A percentile compares a stretch with the other conserved stretches of the same genome.
Conservation (phyloP, 2,113 vertebrate species). For the Choloepus hoffmanni region DNA sequence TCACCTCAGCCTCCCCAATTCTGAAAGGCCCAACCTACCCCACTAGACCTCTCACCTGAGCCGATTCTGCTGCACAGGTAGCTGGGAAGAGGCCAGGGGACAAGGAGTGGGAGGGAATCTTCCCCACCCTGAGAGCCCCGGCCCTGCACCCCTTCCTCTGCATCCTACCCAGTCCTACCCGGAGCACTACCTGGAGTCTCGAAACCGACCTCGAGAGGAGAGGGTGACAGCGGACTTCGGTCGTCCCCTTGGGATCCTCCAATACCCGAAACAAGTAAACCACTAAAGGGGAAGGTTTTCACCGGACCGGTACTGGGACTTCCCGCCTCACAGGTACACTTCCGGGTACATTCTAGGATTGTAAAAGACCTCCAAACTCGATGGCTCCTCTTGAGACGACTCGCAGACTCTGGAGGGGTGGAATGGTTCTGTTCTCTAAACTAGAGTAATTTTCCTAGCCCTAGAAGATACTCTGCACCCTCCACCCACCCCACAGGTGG, state of each 20-base stretch:
- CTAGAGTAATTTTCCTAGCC: no score
- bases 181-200: no score
- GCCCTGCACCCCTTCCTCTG: neutral
- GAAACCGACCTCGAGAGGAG: rapidly evolving
- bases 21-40: neutral
- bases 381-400: rapidly evolving
- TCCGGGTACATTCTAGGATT: neutral
- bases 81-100: neutral
- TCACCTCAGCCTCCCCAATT: neutral
- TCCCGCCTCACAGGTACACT: neutral
- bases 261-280: no score
- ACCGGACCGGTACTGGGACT: neutral
- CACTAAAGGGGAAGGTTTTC: no score
- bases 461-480: no score
- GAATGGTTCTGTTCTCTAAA: rapidly evolving
- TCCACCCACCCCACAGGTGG: neutral
- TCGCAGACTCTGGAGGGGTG: no score
- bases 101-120: neutral
- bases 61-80: neutral
- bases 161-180: neutral
- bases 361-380: neutral
- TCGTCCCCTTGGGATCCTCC: no score
- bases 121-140: rapidly evolving
- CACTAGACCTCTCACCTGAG: neutral
- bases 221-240: no score